Conservation (phyloP, 2,113 vertebrate genomes). For the Myotis brandtii region DNA sequence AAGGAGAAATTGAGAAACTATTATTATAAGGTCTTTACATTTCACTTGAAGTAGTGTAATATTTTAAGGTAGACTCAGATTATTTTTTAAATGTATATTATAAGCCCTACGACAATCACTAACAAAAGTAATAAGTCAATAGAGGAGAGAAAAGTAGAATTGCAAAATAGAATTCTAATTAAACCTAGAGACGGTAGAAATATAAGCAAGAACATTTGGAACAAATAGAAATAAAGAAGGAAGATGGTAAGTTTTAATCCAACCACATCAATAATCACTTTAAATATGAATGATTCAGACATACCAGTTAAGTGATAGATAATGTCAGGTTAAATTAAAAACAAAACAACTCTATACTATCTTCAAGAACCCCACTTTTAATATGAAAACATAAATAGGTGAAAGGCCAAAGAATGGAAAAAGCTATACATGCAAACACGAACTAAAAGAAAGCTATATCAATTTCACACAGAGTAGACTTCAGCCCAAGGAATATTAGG, state of each 20-base stretch:
- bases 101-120: background rate
- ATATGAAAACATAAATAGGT: background rate
- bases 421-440: background rate
- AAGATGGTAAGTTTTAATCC: conserved; percentile 1
- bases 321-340: background rate
- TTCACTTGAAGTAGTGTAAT: background rate
- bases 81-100: conserved; percentile 14
- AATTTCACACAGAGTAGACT: background rate
- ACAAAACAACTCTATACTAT: background rate
- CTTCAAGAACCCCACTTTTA: conserved; percentile 6
- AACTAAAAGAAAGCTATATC: background rate
- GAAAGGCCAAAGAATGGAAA: background rate
- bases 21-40: background rate
- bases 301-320: background rate
- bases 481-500: background rate
- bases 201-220: background rate
- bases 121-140: background rate
- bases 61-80: background rate
- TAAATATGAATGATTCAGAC: background rate
- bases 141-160: conserved; percentile 9
- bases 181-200: background rate
- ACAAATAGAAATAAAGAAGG: background rate
- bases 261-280: background rate
- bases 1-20: background rate
- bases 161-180: background rate